Base-by-base conservation (phyloP, 2,797 vertebrate species). In the Pseudochirops cupreus region DNA sequence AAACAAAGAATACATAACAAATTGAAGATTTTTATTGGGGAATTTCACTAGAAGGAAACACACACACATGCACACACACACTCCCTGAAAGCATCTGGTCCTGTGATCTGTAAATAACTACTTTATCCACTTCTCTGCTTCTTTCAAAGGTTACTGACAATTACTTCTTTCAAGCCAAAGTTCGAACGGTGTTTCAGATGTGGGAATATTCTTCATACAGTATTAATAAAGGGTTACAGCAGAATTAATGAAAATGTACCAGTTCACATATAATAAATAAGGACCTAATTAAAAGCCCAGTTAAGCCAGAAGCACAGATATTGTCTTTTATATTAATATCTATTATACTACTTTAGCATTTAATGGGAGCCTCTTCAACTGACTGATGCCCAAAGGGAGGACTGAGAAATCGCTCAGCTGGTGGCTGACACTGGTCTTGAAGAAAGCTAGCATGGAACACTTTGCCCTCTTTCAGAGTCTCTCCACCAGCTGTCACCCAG, bases 401-500 rank as follows among this genome's bases (percentile, higher is more conserved):
- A 97, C 98, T 98, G 98, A 99, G 98, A 98, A 99, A 99, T 98
- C 96, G 97, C 98, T 99, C 99, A 99, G 99, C 99, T 99, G 99
- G 99, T 99, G 99, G 99, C 98, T 99, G 99, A 99, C 98, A 98
- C 98, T 98, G 98, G 98, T 97, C 99, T 98, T 98, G 98, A 99
- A 98, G 99, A 99, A 98, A 99, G 98, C 99, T 97, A 98, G 98
- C 95, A 98, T 98, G 98, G 98, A 99, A 97, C 98, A 99, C 98
- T 99, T 98, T 98, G 95, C 98, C 97, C 99, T 99, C 99, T 99
- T 99, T 99, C 99, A 99, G 99, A 98, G 99, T 98, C 99, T 99
- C 99, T 99, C 99, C 99, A 99, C 99, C 99, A 99, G 99, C 99
- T 99, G 99, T 99, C 99, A 99, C 99, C 99, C 99, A 98, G 99